These are phyloP conservation scores for Clarias macrocephalus DNA, from an alignment of 2,113 vertebrate genomes.

Conservation along the genomic window DNA sequence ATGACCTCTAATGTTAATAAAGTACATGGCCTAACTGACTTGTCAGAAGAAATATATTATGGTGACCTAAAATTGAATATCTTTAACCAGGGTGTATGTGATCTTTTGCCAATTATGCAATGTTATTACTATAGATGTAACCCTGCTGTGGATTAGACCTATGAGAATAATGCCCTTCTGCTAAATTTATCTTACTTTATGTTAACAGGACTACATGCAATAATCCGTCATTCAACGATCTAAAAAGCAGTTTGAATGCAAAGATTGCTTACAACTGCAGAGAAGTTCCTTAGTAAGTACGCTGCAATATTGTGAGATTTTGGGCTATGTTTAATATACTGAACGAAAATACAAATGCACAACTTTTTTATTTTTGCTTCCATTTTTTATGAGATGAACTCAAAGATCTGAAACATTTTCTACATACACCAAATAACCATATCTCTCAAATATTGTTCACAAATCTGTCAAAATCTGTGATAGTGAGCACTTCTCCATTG, in stretches of 20 bases:
- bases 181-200: background rate
- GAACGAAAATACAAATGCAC: no score
- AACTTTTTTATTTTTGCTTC: no score
- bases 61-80: background rate
- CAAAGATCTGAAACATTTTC: no score
- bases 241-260: constrained; percentile 51
- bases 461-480: no score
- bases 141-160: background rate
- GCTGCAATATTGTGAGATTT: background rate
- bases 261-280: constrained; percentile 62
- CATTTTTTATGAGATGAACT: no score
- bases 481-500: no score
- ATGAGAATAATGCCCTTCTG: background rate
- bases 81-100: background rate
- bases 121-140: background rate
- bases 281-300: constrained; percentile 63
- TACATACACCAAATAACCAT: no score
- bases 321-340: background rate
- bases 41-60: background rate
- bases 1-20: no score
- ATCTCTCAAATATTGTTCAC: no score
- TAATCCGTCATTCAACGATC: constrained; percentile 56
- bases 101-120: background rate
- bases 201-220: constrained; percentile 60
- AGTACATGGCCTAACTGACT: no score